A percentile compares a stretch with the other conserved stretches of the same genome.
Conservation (phyloP, 2,888 invertebrate genomes). For the Drosophila imparisetae region DNA sequence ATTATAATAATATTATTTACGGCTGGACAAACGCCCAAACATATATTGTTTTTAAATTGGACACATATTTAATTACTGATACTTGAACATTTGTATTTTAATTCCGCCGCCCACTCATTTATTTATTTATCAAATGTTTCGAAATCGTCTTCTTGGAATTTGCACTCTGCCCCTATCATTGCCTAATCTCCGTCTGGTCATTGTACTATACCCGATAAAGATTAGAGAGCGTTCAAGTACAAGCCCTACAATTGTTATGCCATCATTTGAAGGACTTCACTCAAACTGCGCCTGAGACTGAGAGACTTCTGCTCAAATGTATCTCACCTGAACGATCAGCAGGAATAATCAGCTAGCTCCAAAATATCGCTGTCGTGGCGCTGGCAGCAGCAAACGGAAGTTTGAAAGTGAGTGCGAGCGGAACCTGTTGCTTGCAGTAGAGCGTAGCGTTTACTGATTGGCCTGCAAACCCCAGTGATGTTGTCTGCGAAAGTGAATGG, state of each 20-base stretch:
- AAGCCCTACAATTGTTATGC: constrained; percentile 1
- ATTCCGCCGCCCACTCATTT: not conserved
- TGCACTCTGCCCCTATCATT: constrained; percentile 40
- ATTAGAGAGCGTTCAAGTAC: not conserved
- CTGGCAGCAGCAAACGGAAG: constrained; percentile 1
- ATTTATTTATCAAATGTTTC: constrained; percentile 6
- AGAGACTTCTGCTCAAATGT: too few relatives aligned
- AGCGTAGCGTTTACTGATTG: constrained; percentile 30
- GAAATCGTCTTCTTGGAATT: constrained; percentile 41
- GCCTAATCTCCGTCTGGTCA: constrained; percentile 32
- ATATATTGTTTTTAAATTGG: not conserved
- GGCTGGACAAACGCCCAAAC: not conserved
- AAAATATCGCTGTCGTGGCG: constrained; percentile 39
- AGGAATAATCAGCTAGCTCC: not conserved
- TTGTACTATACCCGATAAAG: constrained; percentile 32
- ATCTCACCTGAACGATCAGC: constrained; percentile 32
- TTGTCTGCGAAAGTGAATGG: constrained; percentile 34
- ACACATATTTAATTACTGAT: not conserved
- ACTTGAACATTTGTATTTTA: not conserved
- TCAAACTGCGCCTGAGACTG: not conserved
- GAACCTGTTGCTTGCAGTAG: constrained; percentile 59
- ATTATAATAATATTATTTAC: not conserved
- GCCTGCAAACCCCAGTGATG: constrained; percentile 8
- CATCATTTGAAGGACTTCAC: not conserved
- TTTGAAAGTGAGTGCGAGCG: constrained; percentile 15